These are phyloP conservation scores for Schrankia costaestrigalis DNA, from an alignment of 2,888 invertebrate species.

Conservation along the genomic window DNA sequence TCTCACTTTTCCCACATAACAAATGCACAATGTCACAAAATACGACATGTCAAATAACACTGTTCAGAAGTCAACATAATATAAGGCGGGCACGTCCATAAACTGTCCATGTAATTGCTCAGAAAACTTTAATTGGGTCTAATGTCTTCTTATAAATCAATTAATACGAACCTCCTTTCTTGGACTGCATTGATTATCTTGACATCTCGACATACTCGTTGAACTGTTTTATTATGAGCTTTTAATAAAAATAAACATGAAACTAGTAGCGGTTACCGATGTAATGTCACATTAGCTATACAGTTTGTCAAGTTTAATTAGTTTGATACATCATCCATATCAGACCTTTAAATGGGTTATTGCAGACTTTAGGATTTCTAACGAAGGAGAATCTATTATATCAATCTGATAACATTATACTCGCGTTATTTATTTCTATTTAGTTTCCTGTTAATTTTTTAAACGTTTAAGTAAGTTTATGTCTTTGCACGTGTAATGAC, in stretches of 20 bases:
- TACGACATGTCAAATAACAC: slow-evolving; percentile 42
- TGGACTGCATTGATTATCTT: slow-evolving; percentile 53
- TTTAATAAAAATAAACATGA: slow-evolving; percentile 39
- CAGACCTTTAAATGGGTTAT: too few species aligned
- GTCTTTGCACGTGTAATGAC: too few species aligned
- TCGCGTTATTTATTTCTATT: too few species aligned
- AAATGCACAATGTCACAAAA: slow-evolving; percentile 39
- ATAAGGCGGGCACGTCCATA: slow-evolving; percentile 41
- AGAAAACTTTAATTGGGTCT: slow-evolving; percentile 63
- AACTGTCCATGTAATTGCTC: slow-evolving; percentile 49
- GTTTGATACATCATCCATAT: slow-evolving; percentile 30
- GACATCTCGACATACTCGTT: slow-evolving; percentile 39
- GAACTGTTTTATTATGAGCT: slow-evolving; percentile 44
- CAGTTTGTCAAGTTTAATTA: slow-evolving; percentile 25
- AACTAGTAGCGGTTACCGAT: slow-evolving; percentile 21
- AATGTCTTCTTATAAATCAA: slow-evolving; percentile 67
- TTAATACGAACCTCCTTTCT: slow-evolving; percentile 55
- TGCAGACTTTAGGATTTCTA: too few species aligned
- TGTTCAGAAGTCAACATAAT: slow-evolving; percentile 39
- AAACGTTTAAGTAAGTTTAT: too few species aligned
- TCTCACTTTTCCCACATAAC: slow-evolving; percentile 25
- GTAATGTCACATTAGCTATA: slow-evolving; percentile 28
- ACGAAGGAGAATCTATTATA: too few species aligned
- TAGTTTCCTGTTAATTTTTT: slow-evolving; percentile 15
- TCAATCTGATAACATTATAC: too few species aligned